phyloP scores from a whole-genome alignment of 2,797 vertebrate genomes.

The Sylvilagus floridanus region DNA sequence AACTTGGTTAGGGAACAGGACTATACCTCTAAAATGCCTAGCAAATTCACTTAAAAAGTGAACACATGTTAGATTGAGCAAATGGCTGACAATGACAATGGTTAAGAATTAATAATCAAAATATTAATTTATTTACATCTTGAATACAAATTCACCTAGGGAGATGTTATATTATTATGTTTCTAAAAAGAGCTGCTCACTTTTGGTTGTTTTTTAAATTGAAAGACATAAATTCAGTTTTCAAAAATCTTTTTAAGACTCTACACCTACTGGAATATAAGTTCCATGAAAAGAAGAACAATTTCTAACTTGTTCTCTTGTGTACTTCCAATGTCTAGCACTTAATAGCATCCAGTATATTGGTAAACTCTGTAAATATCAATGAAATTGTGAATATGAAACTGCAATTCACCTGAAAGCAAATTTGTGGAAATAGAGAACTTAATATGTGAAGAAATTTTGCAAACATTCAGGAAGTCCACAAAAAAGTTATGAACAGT shows the following conservation, averaged over 20 bases:
- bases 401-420: neutral
- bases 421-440: neutral
- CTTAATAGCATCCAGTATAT: neutral
- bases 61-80: slow-evolving; percentile 2
- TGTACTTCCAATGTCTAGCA: neutral
- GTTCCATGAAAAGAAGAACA: neutral
- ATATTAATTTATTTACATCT: neutral
- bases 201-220: neutral
- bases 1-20: neutral
- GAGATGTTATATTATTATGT: neutral
- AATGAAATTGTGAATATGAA: neutral
- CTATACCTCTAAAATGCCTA: neutral
- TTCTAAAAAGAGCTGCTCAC: neutral
- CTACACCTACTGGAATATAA: neutral
- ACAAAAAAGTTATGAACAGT: neutral
- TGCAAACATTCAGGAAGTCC: neutral
- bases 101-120: neutral
- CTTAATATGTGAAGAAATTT: neutral
- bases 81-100: neutral
- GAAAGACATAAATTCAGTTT: neutral
- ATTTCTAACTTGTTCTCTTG: neutral
- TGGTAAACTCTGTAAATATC: neutral
- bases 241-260: neutral
- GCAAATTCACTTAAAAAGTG: neutral
- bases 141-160: neutral